A percentile compares a stretch with the other conserved stretches of the same genome.
phyloP scores from a whole-genome alignment of 2,797 vertebrate species.

The Darevskia nairensis region DNA sequence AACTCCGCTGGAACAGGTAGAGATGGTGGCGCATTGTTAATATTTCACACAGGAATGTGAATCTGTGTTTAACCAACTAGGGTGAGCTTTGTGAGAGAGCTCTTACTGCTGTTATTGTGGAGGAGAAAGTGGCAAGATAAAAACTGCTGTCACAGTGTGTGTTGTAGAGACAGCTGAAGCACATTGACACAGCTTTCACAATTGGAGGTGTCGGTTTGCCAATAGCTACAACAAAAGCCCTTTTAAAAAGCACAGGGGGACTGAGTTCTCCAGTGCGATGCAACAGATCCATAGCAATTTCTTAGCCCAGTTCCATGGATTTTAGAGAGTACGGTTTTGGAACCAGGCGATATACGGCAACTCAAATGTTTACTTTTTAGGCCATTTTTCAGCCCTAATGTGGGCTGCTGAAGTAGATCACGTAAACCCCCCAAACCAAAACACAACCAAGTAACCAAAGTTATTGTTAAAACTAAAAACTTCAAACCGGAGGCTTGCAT shows the following conservation, averaged over 20 bases:
- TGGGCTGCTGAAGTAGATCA: background rate
- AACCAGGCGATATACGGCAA: background rate
- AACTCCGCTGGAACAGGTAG: constrained; percentile 20
- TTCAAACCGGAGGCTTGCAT: background rate
- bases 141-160: background rate
- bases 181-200: background rate
- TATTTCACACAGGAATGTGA: constrained; percentile 36
- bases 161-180: background rate
- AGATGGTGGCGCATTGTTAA: constrained; percentile 21
- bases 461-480: background rate
- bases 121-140: background rate
- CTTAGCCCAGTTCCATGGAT: background rate
- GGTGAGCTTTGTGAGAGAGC: background rate
- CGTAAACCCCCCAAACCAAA: background rate
- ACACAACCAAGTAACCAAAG: background rate
- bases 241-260: background rate
- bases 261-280: background rate
- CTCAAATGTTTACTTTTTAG: background rate
- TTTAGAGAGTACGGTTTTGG: background rate
- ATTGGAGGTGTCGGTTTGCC: background rate
- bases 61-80: background rate
- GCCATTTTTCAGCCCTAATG: background rate
- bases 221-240: background rate
- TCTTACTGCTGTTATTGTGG: background rate
- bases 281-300: background rate